Percentiles rank a stretch among this genome's conserved stretches.
phyloP scores from a whole-genome alignment of 2,797 vertebrate genomes.

The Liasis olivaceus region DNA sequence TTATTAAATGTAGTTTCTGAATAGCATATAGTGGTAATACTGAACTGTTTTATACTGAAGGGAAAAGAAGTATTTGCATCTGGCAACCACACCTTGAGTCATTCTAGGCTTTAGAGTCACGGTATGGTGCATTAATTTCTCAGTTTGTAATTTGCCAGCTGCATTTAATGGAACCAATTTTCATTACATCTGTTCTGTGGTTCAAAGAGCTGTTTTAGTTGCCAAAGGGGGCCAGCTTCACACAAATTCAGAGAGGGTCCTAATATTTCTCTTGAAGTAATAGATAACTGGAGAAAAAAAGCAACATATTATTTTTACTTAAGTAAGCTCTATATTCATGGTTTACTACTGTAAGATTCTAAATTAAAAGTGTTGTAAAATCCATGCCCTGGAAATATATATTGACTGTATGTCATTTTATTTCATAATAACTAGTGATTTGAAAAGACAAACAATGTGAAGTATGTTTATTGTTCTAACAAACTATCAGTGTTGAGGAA shows the following conservation, averaged over 20 bases:
- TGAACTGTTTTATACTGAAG: constrained; percentile 58
- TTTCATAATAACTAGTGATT: constrained; percentile 63
- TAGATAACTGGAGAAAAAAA: constrained; percentile 68
- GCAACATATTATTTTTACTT: constrained; percentile 72
- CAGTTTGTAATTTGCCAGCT: constrained; percentile 82
- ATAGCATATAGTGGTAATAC: constrained; percentile 52
- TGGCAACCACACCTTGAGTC: constrained; percentile 81
- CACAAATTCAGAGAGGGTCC: constrained; percentile 66
- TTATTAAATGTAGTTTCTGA: constrained; percentile 52
- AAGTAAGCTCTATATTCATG: constrained; percentile 70
- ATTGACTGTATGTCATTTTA: constrained; percentile 70
- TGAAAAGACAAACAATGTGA: constrained; percentile 57
- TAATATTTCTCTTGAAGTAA: constrained; percentile 74
- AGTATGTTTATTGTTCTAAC: constrained; percentile 23
- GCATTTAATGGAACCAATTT: constrained; percentile 80
- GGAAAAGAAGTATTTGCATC: constrained; percentile 70
- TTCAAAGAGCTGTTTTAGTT: constrained; percentile 79
- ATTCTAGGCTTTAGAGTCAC: constrained; percentile 80
- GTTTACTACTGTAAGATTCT: constrained; percentile 64
- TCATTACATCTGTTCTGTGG: constrained; percentile 81
- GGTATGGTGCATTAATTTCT: constrained; percentile 80
- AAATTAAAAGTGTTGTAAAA: constrained; percentile 69
- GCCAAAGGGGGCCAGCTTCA: constrained; percentile 76
- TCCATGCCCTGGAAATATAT: constrained; percentile 58
- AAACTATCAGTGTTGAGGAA: neutral